phyloP scores from a whole-genome alignment of 2,888 invertebrate species.

The Philhelius pedissequus region DNA sequence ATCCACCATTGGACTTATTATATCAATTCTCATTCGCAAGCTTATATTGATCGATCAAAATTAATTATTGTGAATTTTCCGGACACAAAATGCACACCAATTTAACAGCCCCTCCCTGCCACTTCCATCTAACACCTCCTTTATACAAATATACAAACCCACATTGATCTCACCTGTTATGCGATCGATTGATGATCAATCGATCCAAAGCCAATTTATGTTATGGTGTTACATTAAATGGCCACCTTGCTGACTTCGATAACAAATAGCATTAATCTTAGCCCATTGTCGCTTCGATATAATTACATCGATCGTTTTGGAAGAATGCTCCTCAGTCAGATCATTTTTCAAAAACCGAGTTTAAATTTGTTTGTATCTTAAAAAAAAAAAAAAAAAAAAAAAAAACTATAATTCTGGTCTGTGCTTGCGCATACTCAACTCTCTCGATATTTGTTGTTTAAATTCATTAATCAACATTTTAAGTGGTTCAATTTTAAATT shows the following conservation, averaged over 20 bases:
- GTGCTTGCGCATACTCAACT: slow-evolving; percentile 14
- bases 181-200: slow-evolving; percentile 51
- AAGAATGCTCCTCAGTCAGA: slow-evolving; percentile 76
- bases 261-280: slow-evolving; percentile 64
- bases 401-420: slow-evolving; percentile 20
- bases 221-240: slow-evolving; percentile 51
- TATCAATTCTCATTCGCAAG: background rate
- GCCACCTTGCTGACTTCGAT: slow-evolving; percentile 38
- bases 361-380: background rate
- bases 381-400: background rate
- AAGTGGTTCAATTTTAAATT: slow-evolving; percentile 67
- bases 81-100: slow-evolving; percentile 41
- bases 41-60: slow-evolving; percentile 44
- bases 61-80: slow-evolving; percentile 52
- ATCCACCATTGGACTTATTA: background rate
- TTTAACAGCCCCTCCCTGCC: slow-evolving; percentile 39
- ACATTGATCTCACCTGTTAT: slow-evolving; percentile 29
- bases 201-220: slow-evolving; percentile 46
- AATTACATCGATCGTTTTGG: slow-evolving; percentile 75
- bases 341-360: slow-evolving; percentile 74
- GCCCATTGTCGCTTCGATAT: slow-evolving; percentile 71
- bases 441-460: slow-evolving; percentile 54
- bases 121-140: slow-evolving; percentile 34
- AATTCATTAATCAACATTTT: slow-evolving; percentile 67
- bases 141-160: background rate